Conservation (phyloP, 2,888 invertebrate genomes). For the Ormia ochracea region DNA sequence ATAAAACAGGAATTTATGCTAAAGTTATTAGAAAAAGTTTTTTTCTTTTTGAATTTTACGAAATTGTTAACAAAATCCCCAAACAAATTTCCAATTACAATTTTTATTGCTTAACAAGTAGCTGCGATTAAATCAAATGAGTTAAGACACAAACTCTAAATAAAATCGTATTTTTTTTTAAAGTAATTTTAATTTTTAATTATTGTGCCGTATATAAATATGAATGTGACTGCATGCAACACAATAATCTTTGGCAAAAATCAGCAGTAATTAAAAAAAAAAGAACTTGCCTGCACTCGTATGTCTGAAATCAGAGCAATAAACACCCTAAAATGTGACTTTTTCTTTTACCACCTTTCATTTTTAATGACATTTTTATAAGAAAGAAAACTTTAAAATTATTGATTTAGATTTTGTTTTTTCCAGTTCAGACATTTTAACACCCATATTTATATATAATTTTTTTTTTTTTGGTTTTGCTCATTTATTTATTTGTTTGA, state of each 20-base stretch:
- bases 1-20: too few relatives aligned
- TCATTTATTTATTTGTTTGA: neutral
- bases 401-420: neutral
- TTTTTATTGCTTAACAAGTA: neutral
- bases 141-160: neutral
- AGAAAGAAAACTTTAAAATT: neutral
- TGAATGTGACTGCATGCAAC: neutral
- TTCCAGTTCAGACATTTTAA: neutral
- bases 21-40: too few relatives aligned
- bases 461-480: neutral
- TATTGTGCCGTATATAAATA: neutral
- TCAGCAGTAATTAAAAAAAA: neutral
- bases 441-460: conserved; percentile 1
- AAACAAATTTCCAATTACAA: neutral
- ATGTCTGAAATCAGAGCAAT: neutral
- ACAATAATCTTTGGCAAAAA: neutral
- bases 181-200: neutral
- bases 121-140: neutral
- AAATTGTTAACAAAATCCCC: too few relatives aligned
- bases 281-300: neutral
- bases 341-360: neutral
- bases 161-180: neutral
- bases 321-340: neutral
- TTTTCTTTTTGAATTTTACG: too few relatives aligned
- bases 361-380: neutral